Percentiles rank a stretch among this genome's conserved stretches.
These are phyloP conservation scores for Oreochromis niloticus DNA, from an alignment of 2,113 vertebrate species.

Conservation along the genomic window DNA sequence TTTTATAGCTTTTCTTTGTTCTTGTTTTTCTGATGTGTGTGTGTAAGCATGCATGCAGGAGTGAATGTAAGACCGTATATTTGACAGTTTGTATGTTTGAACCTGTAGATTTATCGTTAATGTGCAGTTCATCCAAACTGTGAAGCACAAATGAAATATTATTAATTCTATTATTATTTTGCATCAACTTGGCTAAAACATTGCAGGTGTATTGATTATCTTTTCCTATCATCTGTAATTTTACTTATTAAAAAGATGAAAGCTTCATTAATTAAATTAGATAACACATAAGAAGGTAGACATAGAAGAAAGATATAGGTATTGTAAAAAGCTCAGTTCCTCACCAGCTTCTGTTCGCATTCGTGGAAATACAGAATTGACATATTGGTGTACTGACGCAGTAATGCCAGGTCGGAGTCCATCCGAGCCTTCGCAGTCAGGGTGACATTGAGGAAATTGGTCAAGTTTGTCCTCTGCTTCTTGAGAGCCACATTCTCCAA, in stretches of 20 bases:
- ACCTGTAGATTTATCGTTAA: neutral
- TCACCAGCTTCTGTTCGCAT: neutral
- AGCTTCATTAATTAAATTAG: neutral
- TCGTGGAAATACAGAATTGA: neutral
- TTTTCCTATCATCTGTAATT: neutral
- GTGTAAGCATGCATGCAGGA: neutral
- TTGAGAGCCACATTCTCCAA: slow-evolving; percentile 46
- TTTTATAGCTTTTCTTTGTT: neutral
- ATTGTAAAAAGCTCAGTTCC: neutral
- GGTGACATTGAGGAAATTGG: slow-evolving; percentile 70
- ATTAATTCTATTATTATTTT: neutral
- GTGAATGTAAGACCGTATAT: neutral
- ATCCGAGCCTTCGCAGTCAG: slow-evolving; percentile 31
- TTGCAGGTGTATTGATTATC: neutral
- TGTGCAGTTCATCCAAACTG: neutral
- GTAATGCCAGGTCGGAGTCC: slow-evolving; percentile 8
- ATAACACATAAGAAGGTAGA: neutral
- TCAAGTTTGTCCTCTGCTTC: slow-evolving; percentile 62
- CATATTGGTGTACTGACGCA: slow-evolving; percentile 11
- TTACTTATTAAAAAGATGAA: neutral
- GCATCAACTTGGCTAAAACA: neutral
- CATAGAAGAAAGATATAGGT: neutral
- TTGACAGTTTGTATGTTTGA: neutral
- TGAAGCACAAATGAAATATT: neutral
- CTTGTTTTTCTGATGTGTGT: neutral